These are phyloP conservation scores for Aromia moschata DNA, from an alignment of 2,888 invertebrate genomes.

Conservation along the genomic window DNA sequence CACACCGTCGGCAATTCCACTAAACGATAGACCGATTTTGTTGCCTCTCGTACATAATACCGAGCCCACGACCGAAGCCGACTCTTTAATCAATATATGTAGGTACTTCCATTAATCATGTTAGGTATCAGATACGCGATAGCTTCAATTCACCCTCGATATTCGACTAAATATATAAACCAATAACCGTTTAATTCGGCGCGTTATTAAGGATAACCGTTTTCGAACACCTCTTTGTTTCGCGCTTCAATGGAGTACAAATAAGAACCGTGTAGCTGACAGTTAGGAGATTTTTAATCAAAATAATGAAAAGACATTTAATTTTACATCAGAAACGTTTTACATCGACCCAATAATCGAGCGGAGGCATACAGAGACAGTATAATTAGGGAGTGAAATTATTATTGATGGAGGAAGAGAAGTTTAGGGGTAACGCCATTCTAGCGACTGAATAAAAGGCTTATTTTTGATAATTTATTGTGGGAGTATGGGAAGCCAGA, in stretches of 20 bases:
- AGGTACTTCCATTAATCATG: conserved; percentile 24
- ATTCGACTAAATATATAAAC: conserved; percentile 13
- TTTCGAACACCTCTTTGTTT: conserved; percentile 8
- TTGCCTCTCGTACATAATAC: conserved; percentile 3
- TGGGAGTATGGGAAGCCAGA: too few species aligned
- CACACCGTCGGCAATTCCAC: conserved; percentile 7
- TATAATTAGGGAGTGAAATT: too few species aligned
- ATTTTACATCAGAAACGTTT: background rate
- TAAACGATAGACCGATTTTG: conserved; percentile 15
- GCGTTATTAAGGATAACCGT: conserved; percentile 14
- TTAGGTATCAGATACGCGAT: conserved; percentile 16
- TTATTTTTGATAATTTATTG: too few species aligned
- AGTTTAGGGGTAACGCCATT: too few species aligned
- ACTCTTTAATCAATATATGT: conserved; percentile 20
- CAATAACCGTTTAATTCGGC: conserved; percentile 16
- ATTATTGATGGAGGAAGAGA: too few species aligned
- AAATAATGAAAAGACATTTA: background rate
- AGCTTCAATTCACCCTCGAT: conserved; percentile 19
- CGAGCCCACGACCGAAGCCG: conserved; percentile 8
- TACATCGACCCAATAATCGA: too few species aligned
- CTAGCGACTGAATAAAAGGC: too few species aligned
- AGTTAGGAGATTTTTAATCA: background rate
- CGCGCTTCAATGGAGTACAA: conserved; percentile 2
- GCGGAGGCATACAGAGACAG: too few species aligned
- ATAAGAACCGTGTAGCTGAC: conserved; percentile 10